Base-by-base conservation (phyloP, 23 tunicate species). In the Oikopleura albicans region DNA sequence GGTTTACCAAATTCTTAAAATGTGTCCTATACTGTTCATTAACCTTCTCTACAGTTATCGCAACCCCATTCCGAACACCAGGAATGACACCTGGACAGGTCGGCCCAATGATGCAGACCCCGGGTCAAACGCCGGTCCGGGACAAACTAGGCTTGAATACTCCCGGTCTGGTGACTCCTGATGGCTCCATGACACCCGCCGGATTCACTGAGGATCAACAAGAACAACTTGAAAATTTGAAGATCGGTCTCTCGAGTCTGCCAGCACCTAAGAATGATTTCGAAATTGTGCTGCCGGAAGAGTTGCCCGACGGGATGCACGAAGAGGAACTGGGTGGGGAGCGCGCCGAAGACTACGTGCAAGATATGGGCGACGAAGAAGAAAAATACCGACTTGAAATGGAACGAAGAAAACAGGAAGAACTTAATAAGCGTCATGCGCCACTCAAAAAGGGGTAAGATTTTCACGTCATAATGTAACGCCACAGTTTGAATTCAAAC, bases 231-330 rank as follows among this genome's bases (percentile, higher is more conserved):
- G 36, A 84, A 39, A 83, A 87, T 38, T 84, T 95, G 57, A 85
- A 86, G 76, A 87, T 88, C 16, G 84, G 86, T 37, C 86, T 90
- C 39, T 66, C 87, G 1, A 75, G 75, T 39, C 85, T 90, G 39
- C 99, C 96, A 31, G 86, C 88, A 22, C 96, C 96, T 0, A 75
- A 76, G 57, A 95, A 90, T 66, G 92, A 90, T 76, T 95, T 95
- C 83, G 99, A 95, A 87, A 91, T 95, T 40, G 96, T 95, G 41
- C 84, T 95, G 8, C 96, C 96, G 27, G 96, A 90, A 49, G 87
- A 83, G 38, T 76, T 84, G 0, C 57, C 59, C 8, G 83, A 56
- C 28, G 87, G 49, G 1, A 22, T 27, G 29, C 88, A 87, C 34
- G 84, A 75, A 16, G 84, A 90, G 28, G 84, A 84, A 1, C 83